Evolutionary conservation across 2,113 vertebrate species (phyloP).

Genomic region (Nibea coibor): DNA sequence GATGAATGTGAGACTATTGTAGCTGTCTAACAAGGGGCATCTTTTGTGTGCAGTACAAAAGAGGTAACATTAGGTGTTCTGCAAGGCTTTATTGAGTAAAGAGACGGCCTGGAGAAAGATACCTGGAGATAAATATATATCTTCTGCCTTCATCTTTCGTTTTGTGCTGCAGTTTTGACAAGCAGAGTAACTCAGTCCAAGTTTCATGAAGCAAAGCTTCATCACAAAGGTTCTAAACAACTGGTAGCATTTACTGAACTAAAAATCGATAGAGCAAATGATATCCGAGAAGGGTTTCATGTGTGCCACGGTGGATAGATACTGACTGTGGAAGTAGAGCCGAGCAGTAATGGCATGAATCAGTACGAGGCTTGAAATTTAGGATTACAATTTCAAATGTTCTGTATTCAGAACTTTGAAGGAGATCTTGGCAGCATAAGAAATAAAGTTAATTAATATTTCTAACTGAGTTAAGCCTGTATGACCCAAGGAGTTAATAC

Average conservation of each 20-base stretch:
- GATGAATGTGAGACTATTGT: neutral
- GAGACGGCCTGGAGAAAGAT: neutral
- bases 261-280: neutral
- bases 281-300: conserved; percentile 20
- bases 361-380: neutral
- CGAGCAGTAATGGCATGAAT: conserved; percentile 4
- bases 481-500: neutral
- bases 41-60: conserved; percentile 18
- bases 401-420: neutral
- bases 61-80: neutral
- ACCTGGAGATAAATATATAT: neutral
- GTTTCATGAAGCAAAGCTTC: neutral
- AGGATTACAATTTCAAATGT: neutral
- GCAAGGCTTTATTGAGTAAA: neutral
- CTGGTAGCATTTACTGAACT: conserved; percentile 7
- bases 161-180: conserved; percentile 5
- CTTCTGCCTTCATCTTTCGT: conserved; percentile 2
- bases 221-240: neutral
- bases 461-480: neutral
- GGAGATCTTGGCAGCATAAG: neutral
- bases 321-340: neutral
- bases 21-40: neutral
- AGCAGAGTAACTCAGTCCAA: neutral
- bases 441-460: neutral
- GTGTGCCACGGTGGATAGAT: neutral